These are phyloP conservation scores for Strigamia maritima DNA, from an alignment of 2,888 invertebrate genomes.

Conservation along the genomic window DNA sequence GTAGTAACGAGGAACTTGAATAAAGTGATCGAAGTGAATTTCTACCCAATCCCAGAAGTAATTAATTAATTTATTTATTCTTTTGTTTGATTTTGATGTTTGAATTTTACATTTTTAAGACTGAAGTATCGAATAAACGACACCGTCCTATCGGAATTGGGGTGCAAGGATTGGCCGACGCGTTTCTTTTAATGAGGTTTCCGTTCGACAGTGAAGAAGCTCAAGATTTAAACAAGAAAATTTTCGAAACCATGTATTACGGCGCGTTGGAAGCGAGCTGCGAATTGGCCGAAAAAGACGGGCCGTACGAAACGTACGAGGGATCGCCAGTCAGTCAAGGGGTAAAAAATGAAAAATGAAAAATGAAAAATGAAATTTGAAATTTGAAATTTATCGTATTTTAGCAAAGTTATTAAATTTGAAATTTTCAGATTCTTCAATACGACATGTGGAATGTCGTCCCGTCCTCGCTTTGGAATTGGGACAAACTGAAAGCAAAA, in stretches of 20 bases:
- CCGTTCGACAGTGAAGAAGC: conserved; percentile 91
- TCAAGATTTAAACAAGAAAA: conserved; percentile 80
- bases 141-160: conserved; percentile 76
- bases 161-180: conserved; percentile 94
- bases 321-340: conserved; percentile 94
- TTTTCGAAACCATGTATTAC: conserved; percentile 97
- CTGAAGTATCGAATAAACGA: conserved; percentile 72
- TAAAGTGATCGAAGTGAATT: conserved; percentile 94
- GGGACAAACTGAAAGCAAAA: conserved; percentile 74
- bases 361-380: neutral
- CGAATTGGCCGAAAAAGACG: conserved; percentile 79
- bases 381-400: too few species aligned
- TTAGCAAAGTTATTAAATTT: neutral
- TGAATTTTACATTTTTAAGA: conserved; percentile 49
- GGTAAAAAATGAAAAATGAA: conserved; percentile 53
- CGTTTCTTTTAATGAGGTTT: conserved; percentile 86
- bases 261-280: conserved; percentile 95
- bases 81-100: neutral
- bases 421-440: conserved; percentile 71
- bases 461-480: conserved; percentile 84
- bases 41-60: conserved; percentile 89
- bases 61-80: conserved; percentile 44
- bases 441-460: conserved; percentile 96
- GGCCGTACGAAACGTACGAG: conserved; percentile 84
- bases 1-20: conserved; percentile 86